These are phyloP conservation scores for Peromyscus californicus DNA, from an alignment of 2,113 vertebrate genomes.

Conservation along the genomic window DNA sequence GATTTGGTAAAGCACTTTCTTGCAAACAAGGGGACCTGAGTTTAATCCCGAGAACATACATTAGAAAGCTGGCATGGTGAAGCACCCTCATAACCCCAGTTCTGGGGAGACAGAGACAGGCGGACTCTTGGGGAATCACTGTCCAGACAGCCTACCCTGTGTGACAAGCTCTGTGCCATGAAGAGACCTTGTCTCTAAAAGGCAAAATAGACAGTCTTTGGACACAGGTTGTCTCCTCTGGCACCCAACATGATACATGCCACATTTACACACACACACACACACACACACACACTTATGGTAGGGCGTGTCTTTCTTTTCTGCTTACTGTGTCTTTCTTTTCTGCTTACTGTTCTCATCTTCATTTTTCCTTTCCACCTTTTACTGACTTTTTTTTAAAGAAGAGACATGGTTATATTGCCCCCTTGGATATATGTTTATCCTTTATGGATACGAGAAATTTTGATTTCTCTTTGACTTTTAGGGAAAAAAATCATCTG, in stretches of 20 bases:
- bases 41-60: background rate
- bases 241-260: background rate
- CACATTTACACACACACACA: too few relatives aligned
- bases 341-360: background rate
- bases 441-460: background rate
- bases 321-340: background rate
- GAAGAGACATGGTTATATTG: background rate
- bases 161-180: too few relatives aligned
- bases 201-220: too few relatives aligned
- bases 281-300: background rate
- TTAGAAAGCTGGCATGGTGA: background rate
- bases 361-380: background rate
- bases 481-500: background rate
- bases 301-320: background rate
- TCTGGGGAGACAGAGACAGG: too few relatives aligned
- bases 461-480: background rate
- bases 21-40: background rate
- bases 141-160: background rate
- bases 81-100: background rate
- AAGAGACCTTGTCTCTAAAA: background rate
- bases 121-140: background rate
- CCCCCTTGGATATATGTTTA: background rate
- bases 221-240: background rate
- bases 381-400: rapidly evolving
- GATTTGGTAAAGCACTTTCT: background rate